These are phyloP conservation scores for Ophion ventricosus DNA, from an alignment of 2,888 invertebrate species.

Conservation along the genomic window DNA sequence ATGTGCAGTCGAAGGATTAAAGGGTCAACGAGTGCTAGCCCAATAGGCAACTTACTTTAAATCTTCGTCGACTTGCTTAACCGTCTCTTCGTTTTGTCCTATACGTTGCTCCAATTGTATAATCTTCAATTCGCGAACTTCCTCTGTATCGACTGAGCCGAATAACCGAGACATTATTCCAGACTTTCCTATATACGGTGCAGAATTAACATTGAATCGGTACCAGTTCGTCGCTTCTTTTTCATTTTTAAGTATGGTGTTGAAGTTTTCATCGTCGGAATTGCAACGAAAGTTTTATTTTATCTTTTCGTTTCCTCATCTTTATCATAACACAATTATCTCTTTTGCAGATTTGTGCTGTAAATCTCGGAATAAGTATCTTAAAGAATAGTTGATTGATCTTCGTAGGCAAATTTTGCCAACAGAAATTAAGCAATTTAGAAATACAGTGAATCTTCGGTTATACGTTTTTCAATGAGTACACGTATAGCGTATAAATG, in stretches of 20 bases:
- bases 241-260: neutral
- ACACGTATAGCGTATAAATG: no score
- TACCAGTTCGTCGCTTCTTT: neutral
- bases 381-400: no score
- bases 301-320: no score
- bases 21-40: neutral
- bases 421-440: no score
- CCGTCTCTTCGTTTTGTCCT: conserved; percentile 85
- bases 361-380: no score
- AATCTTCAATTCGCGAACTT: conserved; percentile 89
- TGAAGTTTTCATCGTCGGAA: no score
- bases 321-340: no score
- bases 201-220: neutral
- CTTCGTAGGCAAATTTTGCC: no score
- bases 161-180: conserved; percentile 90
- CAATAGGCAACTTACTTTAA: conserved; percentile 85
- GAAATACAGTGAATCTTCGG: no score
- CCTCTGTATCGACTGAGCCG: conserved; percentile 90
- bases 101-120: conserved; percentile 88
- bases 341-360: no score
- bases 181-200: conserved; percentile 85
- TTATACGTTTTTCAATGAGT: no score
- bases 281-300: no score
- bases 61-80: conserved; percentile 85
- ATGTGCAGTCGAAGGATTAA: neutral